Evolutionary conservation across 2,888 invertebrate species (phyloP).

Genomic region (Cheilosia pagana): DNA sequence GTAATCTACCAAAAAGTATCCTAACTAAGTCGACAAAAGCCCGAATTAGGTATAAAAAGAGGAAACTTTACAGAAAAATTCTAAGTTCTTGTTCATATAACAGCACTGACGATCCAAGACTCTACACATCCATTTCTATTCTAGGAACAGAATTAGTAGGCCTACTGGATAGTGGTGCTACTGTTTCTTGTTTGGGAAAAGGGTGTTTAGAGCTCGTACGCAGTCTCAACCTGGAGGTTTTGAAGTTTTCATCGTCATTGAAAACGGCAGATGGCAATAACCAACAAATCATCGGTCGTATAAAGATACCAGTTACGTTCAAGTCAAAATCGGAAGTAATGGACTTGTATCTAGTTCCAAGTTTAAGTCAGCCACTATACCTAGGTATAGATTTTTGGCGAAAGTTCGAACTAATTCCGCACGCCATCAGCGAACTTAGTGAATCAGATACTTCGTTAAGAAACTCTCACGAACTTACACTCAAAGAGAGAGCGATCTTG

Average conservation of each 20-base stretch:
- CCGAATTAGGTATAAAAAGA: neutral
- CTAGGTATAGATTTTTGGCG: conserved; percentile 56
- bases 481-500: neutral
- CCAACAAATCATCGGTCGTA: conserved; percentile 34
- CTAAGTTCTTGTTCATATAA: neutral
- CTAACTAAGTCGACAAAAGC: neutral
- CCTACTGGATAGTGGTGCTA: conserved; percentile 25
- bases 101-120: neutral
- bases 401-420: conserved; percentile 3
- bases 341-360: conserved; percentile 43
- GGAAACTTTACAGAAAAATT: neutral
- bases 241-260: neutral
- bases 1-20: too few relatives aligned
- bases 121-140: neutral
- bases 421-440: neutral
- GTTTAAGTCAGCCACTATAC: conserved; percentile 22
- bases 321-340: neutral
- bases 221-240: neutral
- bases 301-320: conserved; percentile 20
- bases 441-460: neutral
- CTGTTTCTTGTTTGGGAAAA: conserved; percentile 17
- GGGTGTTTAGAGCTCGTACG: neutral
- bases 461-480: neutral
- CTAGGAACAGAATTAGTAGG: neutral
- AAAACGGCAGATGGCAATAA: conserved; percentile 12